Evolutionary conservation across 2,888 invertebrate species (phyloP), one percentile per base, ranked within the genome.

Genomic region (Baronia brevicornis): DNA sequence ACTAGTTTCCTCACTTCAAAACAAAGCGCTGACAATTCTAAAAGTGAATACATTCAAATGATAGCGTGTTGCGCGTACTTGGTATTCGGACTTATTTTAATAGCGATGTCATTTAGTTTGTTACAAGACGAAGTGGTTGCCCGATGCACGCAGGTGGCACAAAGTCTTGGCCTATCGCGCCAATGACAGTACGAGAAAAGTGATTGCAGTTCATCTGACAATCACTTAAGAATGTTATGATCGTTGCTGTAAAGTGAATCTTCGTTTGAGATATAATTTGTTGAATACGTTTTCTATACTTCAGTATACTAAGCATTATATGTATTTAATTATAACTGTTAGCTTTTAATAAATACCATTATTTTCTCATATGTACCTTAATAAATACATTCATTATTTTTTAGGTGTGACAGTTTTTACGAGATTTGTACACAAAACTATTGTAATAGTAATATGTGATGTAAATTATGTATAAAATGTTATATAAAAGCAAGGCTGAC

Each of bases 31-130:
- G 82, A 82, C 17, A 75, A 51, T 32, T 67, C 80, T 0, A 80
- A 54, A 58, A 82, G 74, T 53, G 88, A 89, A 49, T 90, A 90
- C 51, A 73, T 92, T 28, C 93, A 93, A 60, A 84, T 93, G 62
- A 88, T 92, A 39, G 92, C 92, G 25, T 93, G 93, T 58, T 93
- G 93, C 71, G 87, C 91, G 5, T 94, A 94, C 64, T 77, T 94
- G 43, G 86, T 94, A 41, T 84, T 93, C 39, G 94, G 94, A 13
- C 84, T 94, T 6, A 90, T 93, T 37, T 80, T 94, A 36, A 91
- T 94, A 53, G 93, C 94, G 5, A 94, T 93, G 92, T 91, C 93
- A 33, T 93, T 94, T 57, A 93, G 91, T 67, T 85, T 94, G 37
- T 87, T 94, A 35, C 94, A 94, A 62, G 93, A 93, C 48, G 93